Evolutionary conservation across 2,113 vertebrate genomes (phyloP).

Genomic region (Oryzias melastigma): DNA sequence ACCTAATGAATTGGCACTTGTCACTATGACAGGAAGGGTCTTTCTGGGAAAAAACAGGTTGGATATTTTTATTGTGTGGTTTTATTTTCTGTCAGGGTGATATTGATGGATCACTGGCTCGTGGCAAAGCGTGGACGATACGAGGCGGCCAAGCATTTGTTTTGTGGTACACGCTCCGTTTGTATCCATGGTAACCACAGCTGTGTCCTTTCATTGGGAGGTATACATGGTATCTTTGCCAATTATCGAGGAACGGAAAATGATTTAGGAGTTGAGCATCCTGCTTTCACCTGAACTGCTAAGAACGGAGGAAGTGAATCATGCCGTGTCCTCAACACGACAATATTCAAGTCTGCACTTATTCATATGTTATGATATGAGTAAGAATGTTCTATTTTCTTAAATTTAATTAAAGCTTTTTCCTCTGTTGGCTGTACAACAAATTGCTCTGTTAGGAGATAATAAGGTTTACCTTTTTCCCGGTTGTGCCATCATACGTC

Average conservation of each 20-base stretch:
- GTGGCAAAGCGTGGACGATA: slow-evolving; percentile 65
- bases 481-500: too few species aligned
- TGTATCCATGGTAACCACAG: slow-evolving; percentile 76
- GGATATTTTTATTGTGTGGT: slow-evolving; percentile 57
- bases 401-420: too few species aligned
- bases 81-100: slow-evolving; percentile 72
- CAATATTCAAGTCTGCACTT: too few species aligned
- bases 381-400: too few species aligned
- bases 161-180: slow-evolving; percentile 68
- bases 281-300: slow-evolving; percentile 1
- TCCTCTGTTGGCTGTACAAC: too few species aligned
- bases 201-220: slow-evolving; percentile 53
- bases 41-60: slow-evolving; percentile 28
- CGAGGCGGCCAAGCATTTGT: slow-evolving; percentile 53
- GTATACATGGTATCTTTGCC: slow-evolving; percentile 45
- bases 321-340: neutral
- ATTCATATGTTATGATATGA: too few species aligned
- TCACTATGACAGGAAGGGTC: slow-evolving; percentile 24
- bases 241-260: slow-evolving; percentile 33
- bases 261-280: slow-evolving; percentile 34
- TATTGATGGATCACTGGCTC: slow-evolving; percentile 61
- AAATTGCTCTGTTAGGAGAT: too few species aligned
- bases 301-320: slow-evolving; percentile 19
- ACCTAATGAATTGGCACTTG: slow-evolving; percentile 38
- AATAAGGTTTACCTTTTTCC: too few species aligned